phyloP scores from a whole-genome alignment of 1,140 invertebrate genomes.

The Bombyx mori region DNA sequence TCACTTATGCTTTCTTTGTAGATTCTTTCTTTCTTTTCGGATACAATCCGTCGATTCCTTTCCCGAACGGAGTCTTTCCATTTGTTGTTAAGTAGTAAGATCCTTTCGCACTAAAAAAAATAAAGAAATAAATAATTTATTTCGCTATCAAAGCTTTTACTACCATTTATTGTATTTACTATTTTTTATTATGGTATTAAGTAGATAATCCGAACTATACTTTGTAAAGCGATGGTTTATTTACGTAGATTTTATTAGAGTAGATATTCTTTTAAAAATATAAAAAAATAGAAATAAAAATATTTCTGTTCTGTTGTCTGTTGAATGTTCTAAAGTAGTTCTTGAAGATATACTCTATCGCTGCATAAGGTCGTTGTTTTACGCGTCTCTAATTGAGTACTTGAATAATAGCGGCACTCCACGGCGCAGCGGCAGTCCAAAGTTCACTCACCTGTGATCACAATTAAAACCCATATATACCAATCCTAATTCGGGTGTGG shows the following conservation, averaged over 20 bases:
- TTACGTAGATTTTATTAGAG: too few relatives aligned
- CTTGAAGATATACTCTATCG: too few relatives aligned
- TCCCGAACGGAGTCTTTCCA: conserved; percentile 46
- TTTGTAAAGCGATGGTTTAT: too few relatives aligned
- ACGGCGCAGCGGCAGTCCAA: too few relatives aligned
- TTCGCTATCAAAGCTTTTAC: neutral
- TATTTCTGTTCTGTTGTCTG: too few relatives aligned
- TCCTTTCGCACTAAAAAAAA: conserved; percentile 52
- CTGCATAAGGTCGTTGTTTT: too few relatives aligned
- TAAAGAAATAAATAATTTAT: conserved; percentile 5
- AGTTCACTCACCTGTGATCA: conserved; percentile 43
- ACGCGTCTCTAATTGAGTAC: neutral
- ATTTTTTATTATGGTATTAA: too few relatives aligned
- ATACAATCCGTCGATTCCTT: conserved; percentile 55
- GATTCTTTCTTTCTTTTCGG: conserved; percentile 38
- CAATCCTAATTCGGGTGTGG: conserved; percentile 43
- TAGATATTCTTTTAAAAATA: too few relatives aligned
- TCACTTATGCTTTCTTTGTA: conserved; percentile 6
- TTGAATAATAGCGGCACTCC: neutral
- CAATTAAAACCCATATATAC: conserved; percentile 64
- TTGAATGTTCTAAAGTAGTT: too few relatives aligned
- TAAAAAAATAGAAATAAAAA: too few relatives aligned
- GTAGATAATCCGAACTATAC: too few relatives aligned
- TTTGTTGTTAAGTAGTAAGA: conserved; percentile 60
- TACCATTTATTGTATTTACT: too few relatives aligned